Evolutionary conservation across 1,140 invertebrate genomes (phyloP), one percentile per base, ranked within the genome.

Genomic region (Campodea augens): DNA sequence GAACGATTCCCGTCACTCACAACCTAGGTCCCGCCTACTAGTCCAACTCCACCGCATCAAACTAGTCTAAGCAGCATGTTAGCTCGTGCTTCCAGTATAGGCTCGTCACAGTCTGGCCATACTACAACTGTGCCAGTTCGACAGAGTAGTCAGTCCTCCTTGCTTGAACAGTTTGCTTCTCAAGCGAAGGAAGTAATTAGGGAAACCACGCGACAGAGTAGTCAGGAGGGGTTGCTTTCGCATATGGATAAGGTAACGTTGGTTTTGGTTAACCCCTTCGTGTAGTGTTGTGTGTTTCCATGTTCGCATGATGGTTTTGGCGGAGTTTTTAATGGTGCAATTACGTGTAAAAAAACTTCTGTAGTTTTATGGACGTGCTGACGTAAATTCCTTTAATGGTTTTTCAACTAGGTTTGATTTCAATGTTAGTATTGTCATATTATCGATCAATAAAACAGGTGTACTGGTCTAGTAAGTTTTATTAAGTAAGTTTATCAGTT

Each of bases 151-250:
- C 82, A 86, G 58, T 73, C 76, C 5, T 87, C 83, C 0, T 56
- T 89, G 0, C 73, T 90, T 44, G 86, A 89, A 60, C 81, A 86
- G 52, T 78, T 90, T 50, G 78, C 85, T 1, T 73, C 71, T 0
- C 83, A 88, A 52, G 84, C 84, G 1, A 89, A 89, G 58, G 84
- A 86, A 53, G 57, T 88, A 41, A 81, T 89, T 2, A 68, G 76
- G 37, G 83, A 88, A 57, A 85, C 81, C 0, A 86, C 81, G 0
- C 69, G 84, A 5, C 84, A 90, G 59, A 81, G 81, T 54, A 87
- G 83, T 54, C 84, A 90, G 59, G 85, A 90, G 56, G 83, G 83
- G 15, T 52, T 90, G 1, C 61, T 90, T n/a, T 82, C 84, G 10
- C 84, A 88, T 45, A 82, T 90, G 70, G 84, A 89, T 52, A 88